A percentile compares a stretch with the other conserved stretches of the same genome.
phyloP scores from a whole-genome alignment of 2,113 vertebrate genomes.

The Fulica atra region DNA sequence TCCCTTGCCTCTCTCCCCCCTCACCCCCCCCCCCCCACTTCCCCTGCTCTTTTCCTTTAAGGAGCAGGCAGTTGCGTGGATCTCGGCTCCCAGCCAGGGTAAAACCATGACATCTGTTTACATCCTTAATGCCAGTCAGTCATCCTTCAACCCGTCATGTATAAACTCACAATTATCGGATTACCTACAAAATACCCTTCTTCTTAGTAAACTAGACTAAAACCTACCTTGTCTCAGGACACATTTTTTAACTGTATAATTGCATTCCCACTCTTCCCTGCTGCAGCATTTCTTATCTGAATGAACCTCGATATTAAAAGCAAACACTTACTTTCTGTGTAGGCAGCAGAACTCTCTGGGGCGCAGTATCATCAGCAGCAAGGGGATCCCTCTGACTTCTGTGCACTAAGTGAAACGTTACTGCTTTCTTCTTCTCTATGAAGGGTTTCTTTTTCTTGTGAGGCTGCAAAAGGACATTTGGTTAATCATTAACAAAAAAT shows the following conservation, averaged over 20 bases:
- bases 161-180: background rate
- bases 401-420: constrained; percentile 96
- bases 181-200: background rate
- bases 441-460: constrained; percentile 95
- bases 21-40: too few species aligned
- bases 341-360: constrained; percentile 92
- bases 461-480: constrained; percentile 79
- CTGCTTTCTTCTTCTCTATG: constrained; percentile 94
- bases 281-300: background rate
- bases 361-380: constrained; percentile 92
- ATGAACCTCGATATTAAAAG: background rate
- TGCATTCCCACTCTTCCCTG: background rate
- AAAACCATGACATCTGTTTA: too few species aligned
- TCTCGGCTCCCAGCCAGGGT: too few species aligned
- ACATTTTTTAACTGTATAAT: background rate
- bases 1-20: too few species aligned
- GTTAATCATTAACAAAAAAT: background rate
- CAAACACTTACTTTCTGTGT: constrained; percentile 70
- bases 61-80: too few species aligned
- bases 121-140: background rate
- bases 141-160: background rate
- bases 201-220: background rate
- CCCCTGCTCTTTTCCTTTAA: too few species aligned
- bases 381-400: constrained; percentile 94
- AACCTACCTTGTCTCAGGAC: background rate